Base-by-base conservation (phyloP, 2,113 vertebrate genomes). In the Chaetodon trifascialis region DNA sequence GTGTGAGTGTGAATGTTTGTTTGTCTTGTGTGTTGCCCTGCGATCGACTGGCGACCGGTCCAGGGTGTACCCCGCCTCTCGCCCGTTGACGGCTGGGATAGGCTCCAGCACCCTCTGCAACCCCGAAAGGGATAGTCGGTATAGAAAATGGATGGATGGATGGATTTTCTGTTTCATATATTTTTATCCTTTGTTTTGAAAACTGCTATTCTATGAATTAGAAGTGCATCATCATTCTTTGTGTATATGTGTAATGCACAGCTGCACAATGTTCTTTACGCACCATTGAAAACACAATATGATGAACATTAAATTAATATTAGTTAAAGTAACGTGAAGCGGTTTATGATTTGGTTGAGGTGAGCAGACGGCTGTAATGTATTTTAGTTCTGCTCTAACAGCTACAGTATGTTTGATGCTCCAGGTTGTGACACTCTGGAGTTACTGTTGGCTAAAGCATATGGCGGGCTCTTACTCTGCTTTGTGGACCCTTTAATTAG, bases 401-500 rank as follows among this genome's bases (percentile, higher is more conserved):
- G 87, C 83, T 90, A 62, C 76, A 69, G 86, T 80, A 71, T 81
- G 70, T 85, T 68, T 84, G 86, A 82, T 46, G 86, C 87, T 90
- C 82, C 88, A 86, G 82, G 79, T 88, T 87, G 87, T 79, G 80
- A 87, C 88, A 81, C 79, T 77, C 46, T 65, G 83, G 73, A 84
- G 75, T 86, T 81, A 63, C 78, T 83, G 80, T 84, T 82, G 81
- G 82, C 59, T 15, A 25, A 49, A 86, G 86, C 89, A 89, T 93
- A 92, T 90, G 91, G 90, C 73, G 7, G 56, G 62, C 76, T 86
- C 73, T 72, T 60, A 82, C 58, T 86, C 75, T 12, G 76, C 76
- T 91, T 86, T 82, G 83, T 82, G 82, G 84, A 88, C 63, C 73
- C 73, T 86, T 80, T 88, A 91, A 94, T 93, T 91, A 91, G 86